Evolutionary conservation across 2,888 invertebrate genomes (phyloP), one percentile per base, ranked within the genome.

Genomic region (Acleris cristana): DNA sequence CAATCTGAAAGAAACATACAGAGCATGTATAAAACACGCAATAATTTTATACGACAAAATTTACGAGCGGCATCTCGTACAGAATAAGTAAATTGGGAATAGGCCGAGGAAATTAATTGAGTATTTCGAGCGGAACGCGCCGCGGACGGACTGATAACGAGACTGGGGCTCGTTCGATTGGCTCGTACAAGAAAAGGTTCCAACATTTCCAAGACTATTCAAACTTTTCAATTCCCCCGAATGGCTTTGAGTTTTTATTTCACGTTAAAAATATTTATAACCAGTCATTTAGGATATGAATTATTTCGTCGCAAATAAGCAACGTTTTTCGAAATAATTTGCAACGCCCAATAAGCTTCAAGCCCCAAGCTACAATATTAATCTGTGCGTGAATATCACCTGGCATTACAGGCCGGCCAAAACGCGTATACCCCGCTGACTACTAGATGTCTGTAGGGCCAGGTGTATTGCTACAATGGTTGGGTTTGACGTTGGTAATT

Each of bases 401-500:
- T 56, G 56, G 40, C 44, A 7, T 44, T 44, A 44, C 44, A 44
- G 40, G 21, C 16, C 56, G 44, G 56, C 56, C 56, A 56, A 23
- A 56, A 56, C n/a, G 56, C 44, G 56, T 56, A 40, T 44, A 23
- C 56, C 56, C 44, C 21, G 21, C 40, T 56, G n/a, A 56, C 21
- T 16, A 56, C 40, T 21, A 44, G 56, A 21, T 16, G 44, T 16
- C 8, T 56, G 44, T 44, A 21, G 40, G 44, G 40, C 19, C 16
- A 21, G 56, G 56, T 56, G 56, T 44, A 21, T 56, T 56, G 40
- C 21, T 56, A 56, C 44, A 56, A 23, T 44, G 56, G 56, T 44
- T 40, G 56, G 56, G 16, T 56, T 23, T 56, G 44, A 56, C 52
- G 61, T 18, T 62, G 56, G 52, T 57, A 66, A 66, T 62, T 66